Base-by-base conservation (phyloP, 2,888 invertebrate species). In the Erebia palarica region DNA sequence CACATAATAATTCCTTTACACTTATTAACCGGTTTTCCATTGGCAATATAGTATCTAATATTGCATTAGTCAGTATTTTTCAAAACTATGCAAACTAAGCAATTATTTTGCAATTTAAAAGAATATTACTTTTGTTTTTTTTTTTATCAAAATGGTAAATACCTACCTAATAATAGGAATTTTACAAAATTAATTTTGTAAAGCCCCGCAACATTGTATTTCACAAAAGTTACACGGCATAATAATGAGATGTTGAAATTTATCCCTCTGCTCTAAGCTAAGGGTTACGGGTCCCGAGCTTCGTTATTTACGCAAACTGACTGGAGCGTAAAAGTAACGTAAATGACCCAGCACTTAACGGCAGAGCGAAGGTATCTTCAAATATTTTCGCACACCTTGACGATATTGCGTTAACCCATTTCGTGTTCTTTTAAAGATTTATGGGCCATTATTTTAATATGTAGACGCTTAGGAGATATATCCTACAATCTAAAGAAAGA, bases 241-340 rank as follows among this genome's bases (percentile, higher is more conserved):
- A 55, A 67, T 72, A 67, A 72, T 72, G 66, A 69, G 69, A 63
- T 59, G 66, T 61, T 69, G 66, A 64, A 72, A 69, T 69, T 63
- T 66, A 64, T 69, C 61, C 66, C 57, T 58, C 18, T 49, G 3
- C 63, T 13, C 14, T 21, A 49, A 63, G 57, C 51, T 21, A 72
- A 69, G 69, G 72, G 69, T 66, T 69, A 58, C 69, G 66, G 14
- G 51, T 58, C 58, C 72, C 53, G 8, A 27, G 49, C 21, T 21
- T 21, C 47, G 27, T 49, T 63, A 47, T 63, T 63, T 63, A 63
- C 63, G 63, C 49, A 14, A 49, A 47, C 47, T 63, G 63, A 21
- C 21, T 49, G 8, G 21, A 63, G 63, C 49, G 63, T 61, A 61
- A 61, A 63, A 63, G 63, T 63, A 63, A 63, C 47, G 47, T 21